Evolutionary conservation across 2,888 invertebrate genomes (phyloP).

Genomic region (Vanessa cardui): DNA sequence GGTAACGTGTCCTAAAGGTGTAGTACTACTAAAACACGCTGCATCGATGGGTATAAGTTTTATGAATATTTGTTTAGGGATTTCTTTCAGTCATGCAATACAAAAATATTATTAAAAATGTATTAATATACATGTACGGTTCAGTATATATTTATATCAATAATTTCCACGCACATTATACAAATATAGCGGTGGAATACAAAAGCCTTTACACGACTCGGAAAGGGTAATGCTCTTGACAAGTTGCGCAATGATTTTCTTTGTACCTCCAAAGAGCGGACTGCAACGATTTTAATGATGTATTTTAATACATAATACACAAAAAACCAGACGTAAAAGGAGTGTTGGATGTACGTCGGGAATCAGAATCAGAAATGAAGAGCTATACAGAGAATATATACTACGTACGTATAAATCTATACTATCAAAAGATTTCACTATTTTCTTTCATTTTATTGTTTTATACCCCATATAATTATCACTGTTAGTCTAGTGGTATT

Average conservation of each 20-base stretch:
- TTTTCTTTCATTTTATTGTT: no score
- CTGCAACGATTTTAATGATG: constrained; percentile 33
- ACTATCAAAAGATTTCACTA: neutral
- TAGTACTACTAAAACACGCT: no score
- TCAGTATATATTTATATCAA: neutral
- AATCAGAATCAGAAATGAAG: neutral
- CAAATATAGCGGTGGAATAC: constrained; percentile 15
- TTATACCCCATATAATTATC: no score
- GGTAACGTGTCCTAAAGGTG: no score
- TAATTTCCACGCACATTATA: neutral
- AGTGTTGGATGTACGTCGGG: constrained; percentile 10
- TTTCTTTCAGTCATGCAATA: no score
- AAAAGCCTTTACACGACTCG: constrained; percentile 14
- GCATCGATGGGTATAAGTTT: no score
- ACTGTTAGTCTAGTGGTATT: no score
- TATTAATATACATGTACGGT: neutral
- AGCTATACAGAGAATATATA: neutral
- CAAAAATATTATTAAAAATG: no score
- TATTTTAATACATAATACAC: constrained; percentile 11
- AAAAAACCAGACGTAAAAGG: constrained; percentile 28
- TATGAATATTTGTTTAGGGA: no score
- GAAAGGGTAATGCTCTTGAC: constrained; percentile 31
- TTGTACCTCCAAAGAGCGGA: constrained; percentile 25
- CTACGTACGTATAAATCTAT: neutral
- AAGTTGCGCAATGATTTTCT: constrained; percentile 29